Conservation (phyloP, 2,888 invertebrate genomes). For the Acleris sparsana region DNA sequence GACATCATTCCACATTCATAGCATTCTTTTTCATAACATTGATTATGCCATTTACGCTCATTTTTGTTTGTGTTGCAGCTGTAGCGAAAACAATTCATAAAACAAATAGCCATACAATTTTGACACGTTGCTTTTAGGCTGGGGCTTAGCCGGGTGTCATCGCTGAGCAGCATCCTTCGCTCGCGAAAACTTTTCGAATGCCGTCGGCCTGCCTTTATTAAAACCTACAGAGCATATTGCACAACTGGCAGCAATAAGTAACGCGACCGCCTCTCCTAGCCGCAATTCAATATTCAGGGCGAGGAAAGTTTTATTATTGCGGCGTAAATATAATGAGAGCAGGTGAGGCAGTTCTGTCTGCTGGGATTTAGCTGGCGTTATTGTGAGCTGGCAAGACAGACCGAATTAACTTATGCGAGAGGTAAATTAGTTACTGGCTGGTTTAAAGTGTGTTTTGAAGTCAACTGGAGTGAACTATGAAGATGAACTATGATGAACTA, state of each 20-base stretch:
- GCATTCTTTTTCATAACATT: too few relatives aligned
- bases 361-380: conserved; percentile 72
- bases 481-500: conserved; percentile 33
- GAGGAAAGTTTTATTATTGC: conserved; percentile 82
- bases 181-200: conserved; percentile 79
- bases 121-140: conserved; percentile 57
- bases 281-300: conserved; percentile 80
- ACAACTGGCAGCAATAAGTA: conserved; percentile 81
- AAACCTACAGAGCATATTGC: conserved; percentile 76
- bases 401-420: conserved; percentile 66
- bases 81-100: too few relatives aligned
- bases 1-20: too few relatives aligned
- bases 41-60: too few relatives aligned
- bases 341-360: conserved; percentile 78
- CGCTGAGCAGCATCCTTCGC: conserved; percentile 71
- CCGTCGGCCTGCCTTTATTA: conserved; percentile 77
- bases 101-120: conserved; percentile 47
- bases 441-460: conserved; percentile 57
- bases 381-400: conserved; percentile 60
- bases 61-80: too few relatives aligned
- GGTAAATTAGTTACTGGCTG: conserved; percentile 62
- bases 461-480: conserved; percentile 47
- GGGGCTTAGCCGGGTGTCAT: conserved; percentile 64
- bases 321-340: conserved; percentile 82
- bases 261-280: conserved; percentile 70